Base-by-base conservation (phyloP, 2,888 invertebrate genomes). In the Scaptomyza parva region DNA sequence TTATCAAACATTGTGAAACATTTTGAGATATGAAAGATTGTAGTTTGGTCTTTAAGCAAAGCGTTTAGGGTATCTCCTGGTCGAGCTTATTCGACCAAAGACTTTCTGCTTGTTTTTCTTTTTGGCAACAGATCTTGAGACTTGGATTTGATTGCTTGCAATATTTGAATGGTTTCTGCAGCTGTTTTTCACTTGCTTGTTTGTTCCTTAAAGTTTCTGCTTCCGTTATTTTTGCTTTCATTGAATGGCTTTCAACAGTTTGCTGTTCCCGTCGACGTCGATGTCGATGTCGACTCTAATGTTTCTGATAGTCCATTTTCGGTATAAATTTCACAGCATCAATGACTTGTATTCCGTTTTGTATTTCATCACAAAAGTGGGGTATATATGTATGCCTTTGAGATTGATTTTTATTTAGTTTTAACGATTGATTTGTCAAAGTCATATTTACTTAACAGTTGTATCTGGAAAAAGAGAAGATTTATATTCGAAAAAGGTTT, bases 71-170 rank as follows among this genome's bases (percentile, higher is more conserved):
- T n/a, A n/a, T n/a, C n/a, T n/a, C n/a, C n/a, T n/a, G n/a, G n/a
- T n/a, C n/a, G n/a, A n/a, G n/a, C n/a, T n/a, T n/a, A n/a, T n/a
- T n/a, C n/a, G n/a, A n/a, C n/a, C n/a, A n/a, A n/a, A n/a, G n/a
- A 5, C 24, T 26, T 26, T 26, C 22, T 5, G 3, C 22, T 22
- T 22, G 3, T 22, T 5, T 26, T 7, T 28, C 28, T 11, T 11
- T 30, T 30, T 30, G 3, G 22, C 9, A 47, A 41, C 26, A 60
- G 55, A 55, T 55, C 48, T 76, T 76, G 62, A 63, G 66, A 75
- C 65, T 66, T 62, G 75, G 59, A 62, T 81, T 75, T 78, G 75
- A 79, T 81, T 77, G 77, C 76, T 81, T 60, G 41, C 52, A 66
- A 70, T 64, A 72, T 65, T 70, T 70, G 70, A 70, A 70, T 70